These are phyloP conservation scores for Balanococcus diminutus DNA, from an alignment of 2,888 invertebrate species.

Conservation along the genomic window DNA sequence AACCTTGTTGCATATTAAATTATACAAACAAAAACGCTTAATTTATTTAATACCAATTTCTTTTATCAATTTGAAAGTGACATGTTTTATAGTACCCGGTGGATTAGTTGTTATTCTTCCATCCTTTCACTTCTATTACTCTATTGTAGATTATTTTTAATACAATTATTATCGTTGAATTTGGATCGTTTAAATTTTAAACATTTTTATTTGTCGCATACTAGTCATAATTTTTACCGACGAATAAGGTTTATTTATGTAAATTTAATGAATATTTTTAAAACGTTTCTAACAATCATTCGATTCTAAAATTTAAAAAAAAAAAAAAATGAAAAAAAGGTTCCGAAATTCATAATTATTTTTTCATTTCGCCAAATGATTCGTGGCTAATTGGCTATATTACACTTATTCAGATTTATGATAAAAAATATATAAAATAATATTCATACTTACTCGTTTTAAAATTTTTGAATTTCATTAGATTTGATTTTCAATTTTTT, in stretches of 20 bases:
- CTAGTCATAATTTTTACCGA: constrained; percentile 15
- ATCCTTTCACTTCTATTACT: not conserved
- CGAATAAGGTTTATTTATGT: not conserved
- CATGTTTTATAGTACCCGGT: not conserved
- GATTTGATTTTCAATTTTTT: not conserved
- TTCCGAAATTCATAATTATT: not conserved
- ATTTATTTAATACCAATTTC: not conserved
- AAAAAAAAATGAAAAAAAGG: not conserved
- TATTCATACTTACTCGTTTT: not conserved
- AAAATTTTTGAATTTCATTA: not conserved
- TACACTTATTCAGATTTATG: not conserved
- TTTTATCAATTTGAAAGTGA: not conserved
- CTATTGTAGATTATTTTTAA: not conserved
- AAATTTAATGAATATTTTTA: not conserved
- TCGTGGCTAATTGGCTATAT: not conserved
- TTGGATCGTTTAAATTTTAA: not conserved
- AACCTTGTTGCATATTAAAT: not conserved
- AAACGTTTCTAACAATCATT: not conserved
- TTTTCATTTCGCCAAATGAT: not conserved
- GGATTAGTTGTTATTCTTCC: not conserved
- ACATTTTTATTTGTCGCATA: constrained; percentile 1
- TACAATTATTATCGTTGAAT: no score
- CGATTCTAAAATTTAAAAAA: not conserved
- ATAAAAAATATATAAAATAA: not conserved
- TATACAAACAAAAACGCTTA: not conserved